A percentile compares a stretch with the other conserved stretches of the same genome.
phyloP scores from a whole-genome alignment of 2,113 vertebrate species.

The Corythaixoides concolor region DNA sequence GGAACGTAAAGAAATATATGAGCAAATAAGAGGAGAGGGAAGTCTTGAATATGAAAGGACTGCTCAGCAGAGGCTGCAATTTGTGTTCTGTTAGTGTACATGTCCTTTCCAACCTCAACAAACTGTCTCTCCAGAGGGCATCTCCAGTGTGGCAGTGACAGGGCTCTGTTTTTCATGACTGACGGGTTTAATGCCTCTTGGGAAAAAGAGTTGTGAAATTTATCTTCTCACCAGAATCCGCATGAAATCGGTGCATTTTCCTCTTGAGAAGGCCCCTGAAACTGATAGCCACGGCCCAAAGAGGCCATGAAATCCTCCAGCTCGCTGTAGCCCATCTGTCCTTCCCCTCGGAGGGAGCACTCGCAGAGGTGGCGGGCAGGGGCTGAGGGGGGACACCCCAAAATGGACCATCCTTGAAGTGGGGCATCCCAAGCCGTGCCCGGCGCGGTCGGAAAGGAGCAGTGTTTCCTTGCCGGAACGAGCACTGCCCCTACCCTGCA shows the following conservation, averaged over 20 bases:
- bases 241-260: background rate
- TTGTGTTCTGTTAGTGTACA: background rate
- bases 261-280: background rate
- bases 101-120: background rate
- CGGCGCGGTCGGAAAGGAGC: background rate
- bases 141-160: background rate
- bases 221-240: background rate
- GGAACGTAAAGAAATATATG: background rate
- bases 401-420: background rate
- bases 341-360: background rate
- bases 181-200: background rate
- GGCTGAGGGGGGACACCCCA: background rate
- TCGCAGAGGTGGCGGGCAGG: background rate
- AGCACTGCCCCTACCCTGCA: background rate
- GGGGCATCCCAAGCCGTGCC: accelerated
- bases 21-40: background rate
- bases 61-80: background rate
- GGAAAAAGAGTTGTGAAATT: background rate
- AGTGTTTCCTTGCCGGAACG: accelerated
- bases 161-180: background rate
- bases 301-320: background rate
- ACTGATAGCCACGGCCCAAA: background rate
- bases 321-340: background rate
- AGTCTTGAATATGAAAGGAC: background rate
- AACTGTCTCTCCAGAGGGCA: background rate